Evolutionary conservation across 1,140 invertebrate genomes (phyloP).

Genomic region (Temnothorax curvispinosus): DNA sequence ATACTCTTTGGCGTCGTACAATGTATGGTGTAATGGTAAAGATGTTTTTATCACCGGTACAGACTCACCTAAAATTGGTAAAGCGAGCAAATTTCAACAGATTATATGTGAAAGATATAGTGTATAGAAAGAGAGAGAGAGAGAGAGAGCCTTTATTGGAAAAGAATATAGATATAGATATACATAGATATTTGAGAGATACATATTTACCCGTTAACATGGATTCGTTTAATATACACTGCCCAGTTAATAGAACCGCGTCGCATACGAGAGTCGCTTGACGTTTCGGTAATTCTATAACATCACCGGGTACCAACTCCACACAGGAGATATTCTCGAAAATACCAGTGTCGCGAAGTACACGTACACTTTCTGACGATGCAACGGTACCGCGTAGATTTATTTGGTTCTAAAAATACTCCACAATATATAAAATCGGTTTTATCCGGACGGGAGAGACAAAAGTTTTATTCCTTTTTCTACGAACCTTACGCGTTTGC

Average conservation of each 20-base stretch:
- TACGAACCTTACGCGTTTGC: conserved; percentile 92
- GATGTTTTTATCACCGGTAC: conserved; percentile 81
- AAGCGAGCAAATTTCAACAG: not conserved
- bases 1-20: conserved; percentile 82
- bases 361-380: conserved; percentile 88
- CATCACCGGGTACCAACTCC: conserved; percentile 95
- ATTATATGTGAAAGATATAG: not conserved
- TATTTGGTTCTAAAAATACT: conserved; percentile 88
- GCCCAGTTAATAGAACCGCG: conserved; percentile 94
- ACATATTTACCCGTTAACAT: conserved; percentile 94
- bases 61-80: conserved; percentile 79
- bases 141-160: not conserved
- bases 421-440: not conserved
- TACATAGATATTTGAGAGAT: not conserved
- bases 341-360: conserved; percentile 84
- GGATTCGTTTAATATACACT: conserved; percentile 97
- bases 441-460: not conserved
- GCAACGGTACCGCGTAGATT: conserved; percentile 90
- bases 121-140: too few species aligned
- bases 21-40: conserved; percentile 76
- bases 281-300: conserved; percentile 94
- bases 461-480: not conserved
- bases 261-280: conserved; percentile 96
- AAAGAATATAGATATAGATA: too few species aligned
- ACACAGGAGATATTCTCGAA: conserved; percentile 86